Conservation (phyloP, 2,113 vertebrate genomes). For the Pionites leucogaster region DNA sequence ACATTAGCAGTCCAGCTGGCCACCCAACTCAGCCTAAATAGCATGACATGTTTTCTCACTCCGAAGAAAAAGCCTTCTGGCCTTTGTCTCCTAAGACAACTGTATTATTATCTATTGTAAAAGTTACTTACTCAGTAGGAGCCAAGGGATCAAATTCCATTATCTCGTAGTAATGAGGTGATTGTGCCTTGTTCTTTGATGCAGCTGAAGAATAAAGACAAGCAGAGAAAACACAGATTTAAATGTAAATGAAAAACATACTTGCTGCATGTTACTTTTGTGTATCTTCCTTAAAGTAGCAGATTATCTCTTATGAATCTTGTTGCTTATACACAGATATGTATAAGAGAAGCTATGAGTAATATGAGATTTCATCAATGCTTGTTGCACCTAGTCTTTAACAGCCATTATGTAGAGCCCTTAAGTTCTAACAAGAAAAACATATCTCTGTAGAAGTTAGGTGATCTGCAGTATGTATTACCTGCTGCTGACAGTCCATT, state of each 20-base stretch:
- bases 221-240: not conserved
- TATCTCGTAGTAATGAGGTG: conserved; percentile 74
- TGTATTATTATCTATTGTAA: not conserved
- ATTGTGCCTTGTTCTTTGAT: conserved; percentile 55
- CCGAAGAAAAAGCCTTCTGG: not conserved
- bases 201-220: conserved; percentile 21
- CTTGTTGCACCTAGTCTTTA: not conserved
- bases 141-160: conserved; percentile 83
- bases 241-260: not conserved
- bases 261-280: not conserved
- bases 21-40: not conserved
- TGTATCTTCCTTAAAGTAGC: not conserved
- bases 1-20: not conserved
- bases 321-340: not conserved
- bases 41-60: not conserved
- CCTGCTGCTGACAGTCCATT: conserved; percentile 31
- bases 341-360: not conserved
- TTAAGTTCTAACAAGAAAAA: not conserved
- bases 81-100: not conserved
- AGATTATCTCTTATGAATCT: not conserved
- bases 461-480: conserved; percentile 10
- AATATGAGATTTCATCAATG: not conserved
- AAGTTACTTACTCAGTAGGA: conserved; percentile 78
- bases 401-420: not conserved
- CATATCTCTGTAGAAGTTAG: not conserved